A percentile compares a stretch with the other conserved stretches of the same genome.
Conservation (phyloP, 1,140 invertebrate genomes). For the Stratiolaelaps scimitus region DNA sequence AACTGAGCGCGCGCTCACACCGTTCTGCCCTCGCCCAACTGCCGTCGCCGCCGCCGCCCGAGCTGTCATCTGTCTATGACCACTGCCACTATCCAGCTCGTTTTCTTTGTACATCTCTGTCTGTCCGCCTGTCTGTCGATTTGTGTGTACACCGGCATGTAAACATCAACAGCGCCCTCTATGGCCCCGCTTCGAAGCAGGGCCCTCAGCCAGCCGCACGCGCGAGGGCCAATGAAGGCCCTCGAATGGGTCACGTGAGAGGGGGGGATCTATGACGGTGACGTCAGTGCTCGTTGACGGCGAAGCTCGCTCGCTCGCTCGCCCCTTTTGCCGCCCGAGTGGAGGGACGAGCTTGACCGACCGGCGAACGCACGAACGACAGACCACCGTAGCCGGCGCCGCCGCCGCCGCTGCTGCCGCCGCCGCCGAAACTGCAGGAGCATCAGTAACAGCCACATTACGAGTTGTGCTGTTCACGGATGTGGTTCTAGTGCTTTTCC, state of each 20-base stretch:
- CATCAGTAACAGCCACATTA: too few relatives aligned
- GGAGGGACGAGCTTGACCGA: constrained; percentile 14
- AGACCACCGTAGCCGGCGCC: too few relatives aligned
- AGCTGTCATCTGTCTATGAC: too few relatives aligned
- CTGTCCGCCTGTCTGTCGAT: not conserved
- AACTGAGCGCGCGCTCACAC: too few relatives aligned
- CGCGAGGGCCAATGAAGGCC: too few relatives aligned
- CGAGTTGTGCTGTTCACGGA: too few relatives aligned
- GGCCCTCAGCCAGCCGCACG: not conserved
- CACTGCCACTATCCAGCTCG: not conserved
- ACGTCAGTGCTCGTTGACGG: constrained; percentile 10
- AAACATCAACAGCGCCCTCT: constrained; percentile 1
- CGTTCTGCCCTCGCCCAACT: too few relatives aligned
- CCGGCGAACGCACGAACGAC: not conserved
- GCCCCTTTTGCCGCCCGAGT: not conserved
- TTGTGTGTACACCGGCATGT: not conserved
- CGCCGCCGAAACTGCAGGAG: too few relatives aligned
- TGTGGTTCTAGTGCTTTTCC: too few relatives aligned
- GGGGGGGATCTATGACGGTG: not conserved
- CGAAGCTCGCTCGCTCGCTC: constrained; percentile 28
- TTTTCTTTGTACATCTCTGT: not conserved
- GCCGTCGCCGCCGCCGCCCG: too few relatives aligned
- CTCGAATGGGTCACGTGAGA: constrained; percentile 8
- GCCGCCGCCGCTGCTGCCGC: too few relatives aligned
- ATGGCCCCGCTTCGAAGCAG: constrained; percentile 12